Conservation (phyloP, 2,797 vertebrate species). For the Meda fulgida region DNA sequence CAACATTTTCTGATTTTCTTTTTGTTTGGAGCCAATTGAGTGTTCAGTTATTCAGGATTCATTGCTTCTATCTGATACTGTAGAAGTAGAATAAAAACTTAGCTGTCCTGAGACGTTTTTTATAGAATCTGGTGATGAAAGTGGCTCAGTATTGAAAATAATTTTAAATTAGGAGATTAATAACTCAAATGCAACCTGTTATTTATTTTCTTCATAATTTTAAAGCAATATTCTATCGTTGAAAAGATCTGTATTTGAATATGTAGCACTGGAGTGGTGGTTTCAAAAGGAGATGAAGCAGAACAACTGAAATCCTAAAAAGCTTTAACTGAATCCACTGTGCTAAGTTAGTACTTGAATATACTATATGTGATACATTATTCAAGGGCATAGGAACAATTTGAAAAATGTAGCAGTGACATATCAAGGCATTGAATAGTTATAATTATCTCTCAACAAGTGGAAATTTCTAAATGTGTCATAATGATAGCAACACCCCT, state of each 20-base stretch:
- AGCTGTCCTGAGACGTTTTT: not conserved
- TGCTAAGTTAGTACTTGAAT: not conserved
- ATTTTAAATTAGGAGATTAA: not conserved
- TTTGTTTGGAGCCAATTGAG: too few species aligned
- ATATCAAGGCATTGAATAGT: slow-evolving; percentile 4
- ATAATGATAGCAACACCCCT: slow-evolving; percentile 16
- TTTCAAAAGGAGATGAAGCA: not conserved
- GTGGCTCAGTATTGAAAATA: not conserved
- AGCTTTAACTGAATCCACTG: not conserved
- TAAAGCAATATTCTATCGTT: too few species aligned
- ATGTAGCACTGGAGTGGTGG: not conserved
- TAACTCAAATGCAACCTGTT: not conserved
- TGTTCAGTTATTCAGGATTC: not conserved
- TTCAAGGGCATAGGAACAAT: not conserved
- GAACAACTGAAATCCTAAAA: not conserved
- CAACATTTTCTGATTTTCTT: not conserved
- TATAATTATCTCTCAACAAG: slow-evolving; percentile 20
- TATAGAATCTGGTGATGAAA: not conserved
- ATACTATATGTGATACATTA: not conserved
- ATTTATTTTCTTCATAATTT: not conserved
- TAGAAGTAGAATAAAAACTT: not conserved
- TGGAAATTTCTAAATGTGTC: slow-evolving; percentile 3
- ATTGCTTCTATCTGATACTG: not conserved
- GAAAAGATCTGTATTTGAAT: not conserved
- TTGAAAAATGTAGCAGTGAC: not conserved